A percentile compares a stretch with the other conserved stretches of the same genome.
These are phyloP conservation scores for Clepsis dumicolana DNA, from an alignment of 2,888 invertebrate genomes.

Conservation along the genomic window DNA sequence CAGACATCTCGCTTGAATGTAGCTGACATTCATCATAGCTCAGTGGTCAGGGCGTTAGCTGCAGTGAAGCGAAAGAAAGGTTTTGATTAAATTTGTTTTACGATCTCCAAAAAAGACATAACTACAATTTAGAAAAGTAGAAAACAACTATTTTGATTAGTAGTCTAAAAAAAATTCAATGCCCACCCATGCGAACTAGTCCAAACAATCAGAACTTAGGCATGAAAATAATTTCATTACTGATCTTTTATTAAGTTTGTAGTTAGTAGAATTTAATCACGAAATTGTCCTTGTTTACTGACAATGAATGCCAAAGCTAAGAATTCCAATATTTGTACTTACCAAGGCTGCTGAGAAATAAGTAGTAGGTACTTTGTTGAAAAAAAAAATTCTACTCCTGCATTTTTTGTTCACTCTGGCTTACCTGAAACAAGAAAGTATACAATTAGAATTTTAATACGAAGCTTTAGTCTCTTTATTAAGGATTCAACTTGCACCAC, in stretches of 20 bases:
- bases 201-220: neutral
- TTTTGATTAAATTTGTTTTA: neutral
- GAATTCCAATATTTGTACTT: neutral
- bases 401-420: neutral
- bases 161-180: no score
- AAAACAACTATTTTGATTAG: no score
- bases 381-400: neutral
- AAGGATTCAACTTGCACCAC: no score
- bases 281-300: neutral
- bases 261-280: neutral
- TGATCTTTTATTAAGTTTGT: neutral
- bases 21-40: neutral
- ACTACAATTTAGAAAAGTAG: no score
- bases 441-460: constrained; percentile 1
- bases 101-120: no score
- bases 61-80: neutral
- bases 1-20: neutral
- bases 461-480: no score
- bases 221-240: neutral
- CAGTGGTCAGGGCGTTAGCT: neutral
- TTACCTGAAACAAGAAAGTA: constrained; percentile 18
- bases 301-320: neutral
- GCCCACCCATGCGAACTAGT: neutral
- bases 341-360: neutral
- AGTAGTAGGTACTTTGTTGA: neutral